Conservation (phyloP, 35 echinoderm and acorn worm species). For the Apostichopus parvimensis region DNA sequence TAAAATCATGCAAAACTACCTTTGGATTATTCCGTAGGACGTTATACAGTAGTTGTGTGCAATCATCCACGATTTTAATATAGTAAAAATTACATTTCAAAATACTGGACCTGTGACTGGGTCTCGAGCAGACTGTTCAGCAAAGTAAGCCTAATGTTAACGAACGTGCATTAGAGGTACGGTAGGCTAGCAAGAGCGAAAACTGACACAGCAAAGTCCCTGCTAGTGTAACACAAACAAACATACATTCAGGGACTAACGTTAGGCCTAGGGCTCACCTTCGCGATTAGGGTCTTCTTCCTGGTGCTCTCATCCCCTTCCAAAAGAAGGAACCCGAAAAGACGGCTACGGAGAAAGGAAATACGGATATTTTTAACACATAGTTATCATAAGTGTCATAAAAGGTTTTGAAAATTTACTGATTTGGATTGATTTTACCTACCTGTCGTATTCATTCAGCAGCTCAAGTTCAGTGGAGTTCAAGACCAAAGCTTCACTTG, state of each 20-base stretch:
- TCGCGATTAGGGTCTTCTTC: constrained; percentile 79
- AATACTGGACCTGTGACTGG: no score
- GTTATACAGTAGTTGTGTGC: no score
- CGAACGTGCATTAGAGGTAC: neutral
- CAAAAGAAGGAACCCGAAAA: constrained; percentile 88
- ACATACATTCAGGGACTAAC: constrained; percentile 11
- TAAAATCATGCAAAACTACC: no score
- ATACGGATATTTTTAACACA: constrained; percentile 20
- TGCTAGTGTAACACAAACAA: constrained; percentile 35
- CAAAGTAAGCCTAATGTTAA: constrained; percentile 33
- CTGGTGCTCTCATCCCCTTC: constrained; percentile 81
- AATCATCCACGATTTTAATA: no score
- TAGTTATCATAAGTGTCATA: neutral
- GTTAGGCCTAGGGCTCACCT: constrained; percentile 68
- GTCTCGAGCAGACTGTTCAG: neutral
- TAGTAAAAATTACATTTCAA: no score
- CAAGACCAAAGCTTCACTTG: constrained; percentile 77
- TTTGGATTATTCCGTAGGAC: no score
- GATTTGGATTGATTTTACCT: constrained; percentile 25
- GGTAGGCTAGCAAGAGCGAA: constrained; percentile 1
- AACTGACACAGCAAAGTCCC: neutral
- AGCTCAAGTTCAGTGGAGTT: constrained; percentile 73
- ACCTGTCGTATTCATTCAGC: constrained; percentile 90
- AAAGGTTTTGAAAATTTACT: constrained; percentile 29
- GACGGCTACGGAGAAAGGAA: constrained; percentile 73